Percentiles rank a stretch among this genome's conserved stretches.
These are phyloP conservation scores for Mermis nigrescens DNA, from an alignment of 2,888 invertebrate species.

Conservation along the genomic window DNA sequence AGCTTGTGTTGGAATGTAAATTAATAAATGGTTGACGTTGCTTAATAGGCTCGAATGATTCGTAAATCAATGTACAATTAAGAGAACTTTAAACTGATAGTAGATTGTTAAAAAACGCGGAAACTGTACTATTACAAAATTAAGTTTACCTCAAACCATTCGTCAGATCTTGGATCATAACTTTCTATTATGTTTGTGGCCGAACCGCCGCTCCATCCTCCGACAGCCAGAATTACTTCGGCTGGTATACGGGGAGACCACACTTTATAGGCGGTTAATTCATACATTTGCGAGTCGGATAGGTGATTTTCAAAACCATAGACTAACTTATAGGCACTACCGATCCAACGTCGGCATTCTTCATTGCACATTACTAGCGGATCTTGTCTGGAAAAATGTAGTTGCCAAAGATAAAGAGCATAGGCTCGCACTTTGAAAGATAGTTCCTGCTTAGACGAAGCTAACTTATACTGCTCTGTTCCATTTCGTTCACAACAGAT, in stretches of 20 bases:
- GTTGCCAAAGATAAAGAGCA: no score
- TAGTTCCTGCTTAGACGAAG: no score
- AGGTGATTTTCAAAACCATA: constrained; percentile 1
- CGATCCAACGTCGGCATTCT: not conserved
- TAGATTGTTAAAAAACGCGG: no score
- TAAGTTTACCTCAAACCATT: constrained; percentile 43
- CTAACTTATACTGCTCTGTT: no score
- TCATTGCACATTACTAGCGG: not conserved
- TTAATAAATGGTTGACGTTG: no score
- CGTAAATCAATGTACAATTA: no score
- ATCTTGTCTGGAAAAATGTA: no score
- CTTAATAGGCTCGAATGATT: no score
- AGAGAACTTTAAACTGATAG: no score
- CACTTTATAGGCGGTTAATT: not conserved
- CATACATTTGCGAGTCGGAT: not conserved
- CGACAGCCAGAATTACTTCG: constrained; percentile 38
- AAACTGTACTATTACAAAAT: not conserved
- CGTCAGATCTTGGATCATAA: constrained; percentile 67
- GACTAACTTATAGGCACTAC: not conserved
- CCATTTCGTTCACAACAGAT: no score
- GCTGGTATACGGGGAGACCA: constrained; percentile 46
- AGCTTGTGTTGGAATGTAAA: no score
- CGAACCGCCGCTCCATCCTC: constrained; percentile 49
- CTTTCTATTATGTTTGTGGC: constrained; percentile 62
- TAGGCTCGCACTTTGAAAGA: no score